Percentiles rank a stretch among this genome's conserved stretches.
Evolutionary conservation across 2,113 vertebrate genomes (phyloP).

Genomic region (Amphiprion ocellaris): DNA sequence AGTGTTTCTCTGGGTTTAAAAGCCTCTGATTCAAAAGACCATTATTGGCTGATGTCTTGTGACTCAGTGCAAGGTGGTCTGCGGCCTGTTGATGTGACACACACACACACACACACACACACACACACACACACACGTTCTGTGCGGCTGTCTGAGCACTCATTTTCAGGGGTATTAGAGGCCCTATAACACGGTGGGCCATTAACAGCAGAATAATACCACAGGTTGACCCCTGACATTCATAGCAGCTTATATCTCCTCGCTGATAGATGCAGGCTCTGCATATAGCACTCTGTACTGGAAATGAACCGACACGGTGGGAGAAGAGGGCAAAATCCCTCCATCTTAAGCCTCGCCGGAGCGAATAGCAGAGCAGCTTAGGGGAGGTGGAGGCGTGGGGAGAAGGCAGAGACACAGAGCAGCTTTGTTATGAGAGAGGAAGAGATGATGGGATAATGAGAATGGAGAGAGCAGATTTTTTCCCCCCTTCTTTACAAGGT

Average conservation of each 20-base stretch:
- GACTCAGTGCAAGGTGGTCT: slow-evolving; percentile 51
- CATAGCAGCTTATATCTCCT: slow-evolving; percentile 73
- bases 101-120: slow-evolving; percentile 17
- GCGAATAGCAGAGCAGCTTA: slow-evolving; percentile 69
- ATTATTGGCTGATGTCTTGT: slow-evolving; percentile 42
- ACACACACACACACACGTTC: not conserved
- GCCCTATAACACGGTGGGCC: slow-evolving; percentile 55
- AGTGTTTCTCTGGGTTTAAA: slow-evolving; percentile 5
- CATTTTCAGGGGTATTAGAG: slow-evolving; percentile 69
- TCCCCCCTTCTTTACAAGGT: slow-evolving; percentile 33
- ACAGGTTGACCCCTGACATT: slow-evolving; percentile 74
- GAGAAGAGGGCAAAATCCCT: slow-evolving; percentile 66
- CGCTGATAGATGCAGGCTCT: slow-evolving; percentile 67
- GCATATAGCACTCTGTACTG: slow-evolving; percentile 38
- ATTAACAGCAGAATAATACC: slow-evolving; percentile 77
- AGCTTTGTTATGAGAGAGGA: slow-evolving; percentile 52
- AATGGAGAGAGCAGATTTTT: slow-evolving; percentile 38
- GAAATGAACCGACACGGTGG: slow-evolving; percentile 64
- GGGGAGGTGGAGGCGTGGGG: not conserved
- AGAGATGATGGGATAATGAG: slow-evolving; percentile 68
- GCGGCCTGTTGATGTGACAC: slow-evolving; percentile 21
- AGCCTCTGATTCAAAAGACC: slow-evolving; percentile 15
- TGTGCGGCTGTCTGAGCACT: slow-evolving; percentile 57
- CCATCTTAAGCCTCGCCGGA: slow-evolving; percentile 65
- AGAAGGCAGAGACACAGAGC: slow-evolving; percentile 23